phyloP scores from a whole-genome alignment of 2,888 invertebrate genomes.

The Argyresthia albistria region DNA sequence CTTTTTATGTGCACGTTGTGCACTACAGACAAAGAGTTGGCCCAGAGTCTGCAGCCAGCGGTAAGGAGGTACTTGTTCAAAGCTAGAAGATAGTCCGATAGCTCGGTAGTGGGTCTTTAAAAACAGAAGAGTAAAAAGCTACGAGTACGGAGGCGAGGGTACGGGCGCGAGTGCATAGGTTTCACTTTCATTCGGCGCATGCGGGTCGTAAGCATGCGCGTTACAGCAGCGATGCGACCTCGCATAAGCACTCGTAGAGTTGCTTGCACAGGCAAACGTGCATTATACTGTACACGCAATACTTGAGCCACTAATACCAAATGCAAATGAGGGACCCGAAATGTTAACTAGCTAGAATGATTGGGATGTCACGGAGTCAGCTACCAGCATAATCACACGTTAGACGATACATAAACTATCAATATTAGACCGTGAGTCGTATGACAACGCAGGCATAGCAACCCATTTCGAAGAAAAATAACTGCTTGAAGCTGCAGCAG shows the following conservation, averaged over 20 bases:
- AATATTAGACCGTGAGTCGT: not conserved
- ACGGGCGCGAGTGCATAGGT: slow-evolving; percentile 27
- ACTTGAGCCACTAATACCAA: slow-evolving; percentile 9
- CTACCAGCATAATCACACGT: too few species aligned
- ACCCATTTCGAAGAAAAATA: slow-evolving; percentile 26
- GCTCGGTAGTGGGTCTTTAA: slow-evolving; percentile 9
- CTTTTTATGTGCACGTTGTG: not conserved
- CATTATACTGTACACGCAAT: slow-evolving; percentile 14
- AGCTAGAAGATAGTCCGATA: not conserved
- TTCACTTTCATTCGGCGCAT: slow-evolving; percentile 54
- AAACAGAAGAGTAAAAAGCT: slow-evolving; percentile 28
- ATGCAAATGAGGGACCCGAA: not conserved
- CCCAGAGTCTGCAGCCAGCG: not conserved
- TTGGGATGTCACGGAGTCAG: not conserved
- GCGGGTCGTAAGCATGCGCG: slow-evolving; percentile 32
- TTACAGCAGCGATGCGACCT: slow-evolving; percentile 27
- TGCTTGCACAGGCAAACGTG: slow-evolving; percentile 14
- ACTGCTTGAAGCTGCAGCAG: slow-evolving; percentile 26
- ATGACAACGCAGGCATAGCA: not conserved
- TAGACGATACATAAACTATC: too few species aligned
- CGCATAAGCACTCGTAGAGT: slow-evolving; percentile 8
- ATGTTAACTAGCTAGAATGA: not conserved
- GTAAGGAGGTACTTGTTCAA: not conserved
- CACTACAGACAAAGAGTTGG: too few species aligned
- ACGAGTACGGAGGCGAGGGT: slow-evolving; percentile 11